Evolutionary conservation across 2,797 vertebrate genomes (phyloP), one percentile per base, ranked within the genome.

Genomic region (Atherinosoma microstoma): DNA sequence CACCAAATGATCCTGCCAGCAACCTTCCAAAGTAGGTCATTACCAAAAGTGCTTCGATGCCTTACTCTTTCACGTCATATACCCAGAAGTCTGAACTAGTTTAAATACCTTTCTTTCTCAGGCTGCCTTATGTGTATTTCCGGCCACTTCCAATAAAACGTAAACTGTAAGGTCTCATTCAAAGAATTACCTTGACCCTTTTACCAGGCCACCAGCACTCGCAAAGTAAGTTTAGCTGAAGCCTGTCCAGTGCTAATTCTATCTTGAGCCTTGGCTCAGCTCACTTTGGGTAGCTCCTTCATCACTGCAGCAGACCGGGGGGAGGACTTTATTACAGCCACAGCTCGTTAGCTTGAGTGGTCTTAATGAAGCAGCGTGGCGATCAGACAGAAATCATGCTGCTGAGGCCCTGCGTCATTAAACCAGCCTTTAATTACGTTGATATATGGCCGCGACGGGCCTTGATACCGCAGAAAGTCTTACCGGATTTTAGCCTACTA

Each of bases 371-470:
- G 97, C 97, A 97, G 96, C 94, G 94, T 97, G 96, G 97, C 96
- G 97, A 98, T 98, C 97, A 97, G 97, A 98, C 98, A 97, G 97
- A 97, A 98, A 99, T 99, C 97, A 97, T 98, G 98, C 98, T 97
- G 96, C 96, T 95, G 95, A 96, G 97, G 97, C 96, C 95, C 96
- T 96, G 97, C 97, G 96, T 97, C 97, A 98, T 99, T 99, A 98
- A 97, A 96, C 96, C 96, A 90, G 95, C 96, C 97, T 97, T 97
- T 99, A 99, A 99, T 99, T 98, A 99, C 95, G 93, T 95, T 98
- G 97, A 99, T 97, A 96, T 98, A 98, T 96, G 96, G 95, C 97
- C 89, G 91, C 94, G 94, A 93, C 89, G 92, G 94, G 93, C 92
- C 94, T 94, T 91, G 91, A 86, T 84, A 77, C 83, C 70, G 76